A percentile compares a stretch with the other conserved stretches of the same genome.
These are phyloP conservation scores for Coreius guichenoti DNA, from an alignment of 2,797 vertebrate genomes.

Conservation along the genomic window DNA sequence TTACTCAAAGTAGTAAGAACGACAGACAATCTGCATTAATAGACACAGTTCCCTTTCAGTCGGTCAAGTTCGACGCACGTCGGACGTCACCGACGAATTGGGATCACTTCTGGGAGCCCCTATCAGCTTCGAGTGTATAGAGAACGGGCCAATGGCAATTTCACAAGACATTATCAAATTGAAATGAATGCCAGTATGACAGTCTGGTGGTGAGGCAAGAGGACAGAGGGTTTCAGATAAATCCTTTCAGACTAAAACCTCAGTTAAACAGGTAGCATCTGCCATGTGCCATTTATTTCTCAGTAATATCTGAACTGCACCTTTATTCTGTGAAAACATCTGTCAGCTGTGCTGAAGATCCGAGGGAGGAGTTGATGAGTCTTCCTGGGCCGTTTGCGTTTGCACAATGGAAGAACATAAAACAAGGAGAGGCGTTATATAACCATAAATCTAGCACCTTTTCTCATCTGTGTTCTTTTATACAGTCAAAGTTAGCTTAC, in stretches of 20 bases:
- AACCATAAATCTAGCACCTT: slow-evolving; percentile 9
- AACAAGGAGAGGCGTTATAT: slow-evolving; percentile 21
- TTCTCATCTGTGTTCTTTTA: slow-evolving; percentile 9
- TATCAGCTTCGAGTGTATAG: too few species aligned
- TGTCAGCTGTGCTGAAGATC: slow-evolving; percentile 49
- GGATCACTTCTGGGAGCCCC: too few species aligned
- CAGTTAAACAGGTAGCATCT: slow-evolving; percentile 64
- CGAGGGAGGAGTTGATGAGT: slow-evolving; percentile 43
- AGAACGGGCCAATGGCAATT: too few species aligned
- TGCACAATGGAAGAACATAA: slow-evolving; percentile 22
- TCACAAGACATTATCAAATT: background rate
- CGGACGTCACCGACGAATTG: too few species aligned
- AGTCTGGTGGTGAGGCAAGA: slow-evolving; percentile 29
- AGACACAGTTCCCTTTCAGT: too few species aligned
- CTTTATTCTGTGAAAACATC: slow-evolving; percentile 57
- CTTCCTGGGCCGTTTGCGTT: slow-evolving; percentile 30
- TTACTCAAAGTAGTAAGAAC: too few species aligned
- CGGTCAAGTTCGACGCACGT: too few species aligned
- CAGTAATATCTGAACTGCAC: background rate
- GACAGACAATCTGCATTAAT: too few species aligned
- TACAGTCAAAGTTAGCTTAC: slow-evolving; percentile 18
- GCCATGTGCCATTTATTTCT: slow-evolving; percentile 42
- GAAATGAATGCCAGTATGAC: slow-evolving; percentile 4
- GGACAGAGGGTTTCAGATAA: slow-evolving; percentile 25
- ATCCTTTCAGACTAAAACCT: slow-evolving; percentile 50